These are phyloP conservation scores for Phalacrocorax pelagicus DNA, from an alignment of 2,113 vertebrate species.

Conservation along the genomic window DNA sequence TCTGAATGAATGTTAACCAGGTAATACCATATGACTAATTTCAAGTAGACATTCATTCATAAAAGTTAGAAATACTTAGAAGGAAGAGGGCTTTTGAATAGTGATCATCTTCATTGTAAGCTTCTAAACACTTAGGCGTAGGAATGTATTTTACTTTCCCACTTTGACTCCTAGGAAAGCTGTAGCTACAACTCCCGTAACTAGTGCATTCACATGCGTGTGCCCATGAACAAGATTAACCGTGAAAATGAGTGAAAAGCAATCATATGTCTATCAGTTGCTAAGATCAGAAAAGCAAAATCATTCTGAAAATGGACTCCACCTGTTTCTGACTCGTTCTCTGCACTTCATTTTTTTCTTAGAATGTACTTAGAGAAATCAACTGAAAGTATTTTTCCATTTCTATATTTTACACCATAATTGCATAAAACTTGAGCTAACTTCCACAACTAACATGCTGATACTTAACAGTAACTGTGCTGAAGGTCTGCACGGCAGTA, in stretches of 20 bases:
- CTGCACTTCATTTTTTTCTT: not conserved
- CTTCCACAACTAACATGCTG: not conserved
- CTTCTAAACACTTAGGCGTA: not conserved
- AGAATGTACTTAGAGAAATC: not conserved
- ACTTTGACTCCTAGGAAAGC: not conserved
- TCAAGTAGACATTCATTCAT: not conserved
- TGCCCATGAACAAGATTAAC: not conserved
- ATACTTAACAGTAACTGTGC: not conserved
- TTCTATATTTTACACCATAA: not conserved
- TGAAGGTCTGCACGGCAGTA: not conserved
- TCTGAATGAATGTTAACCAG: not conserved
- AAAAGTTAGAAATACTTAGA: not conserved
- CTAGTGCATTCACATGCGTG: not conserved
- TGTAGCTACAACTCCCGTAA: not conserved
- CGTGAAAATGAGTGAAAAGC: not conserved
- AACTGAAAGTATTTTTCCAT: not conserved
- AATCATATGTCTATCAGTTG: not conserved
- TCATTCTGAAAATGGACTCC: not conserved
- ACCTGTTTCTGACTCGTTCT: not conserved
- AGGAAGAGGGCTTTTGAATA: not conserved
- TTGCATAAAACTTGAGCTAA: not conserved
- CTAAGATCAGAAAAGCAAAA: not conserved
- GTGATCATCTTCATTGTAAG: not conserved
- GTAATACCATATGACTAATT: not conserved
- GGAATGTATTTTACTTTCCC: not conserved